phyloP scores from a whole-genome alignment of 2,888 invertebrate species.

The Digitonthophagus gazella region DNA sequence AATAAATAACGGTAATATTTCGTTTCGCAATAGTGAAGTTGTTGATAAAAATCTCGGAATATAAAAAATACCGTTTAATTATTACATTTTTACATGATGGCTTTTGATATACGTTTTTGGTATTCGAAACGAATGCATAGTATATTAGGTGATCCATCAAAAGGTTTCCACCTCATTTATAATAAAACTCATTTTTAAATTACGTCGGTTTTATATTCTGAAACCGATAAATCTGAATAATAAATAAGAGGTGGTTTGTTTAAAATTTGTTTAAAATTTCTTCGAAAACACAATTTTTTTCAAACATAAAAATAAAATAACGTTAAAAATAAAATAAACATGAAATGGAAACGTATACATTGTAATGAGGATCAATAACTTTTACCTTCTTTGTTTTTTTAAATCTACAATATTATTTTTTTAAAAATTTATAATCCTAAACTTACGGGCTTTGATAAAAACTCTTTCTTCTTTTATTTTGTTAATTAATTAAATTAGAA shows the following conservation, averaged over 20 bases:
- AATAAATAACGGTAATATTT: background rate
- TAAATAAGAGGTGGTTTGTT: background rate
- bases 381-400: too few species aligned
- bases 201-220: background rate
- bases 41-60: background rate
- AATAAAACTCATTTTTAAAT: background rate
- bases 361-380: background rate
- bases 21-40: background rate
- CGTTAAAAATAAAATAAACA: background rate
- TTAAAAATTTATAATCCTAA: too few species aligned
- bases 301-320: background rate
- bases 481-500: too few species aligned
- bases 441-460: too few species aligned
- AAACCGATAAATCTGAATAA: background rate
- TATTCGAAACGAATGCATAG: background rate
- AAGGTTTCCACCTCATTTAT: background rate
- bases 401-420: background rate
- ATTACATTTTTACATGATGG: background rate
- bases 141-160: background rate
- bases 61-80: background rate
- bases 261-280: background rate
- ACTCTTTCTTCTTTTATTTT: too few species aligned
- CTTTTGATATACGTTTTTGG: background rate
- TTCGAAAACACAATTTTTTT: background rate
- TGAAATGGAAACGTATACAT: background rate